Percentiles rank a stretch among this genome's conserved stretches.
phyloP scores from a whole-genome alignment of 2,888 invertebrate species.

The Pinctada fucata region DNA sequence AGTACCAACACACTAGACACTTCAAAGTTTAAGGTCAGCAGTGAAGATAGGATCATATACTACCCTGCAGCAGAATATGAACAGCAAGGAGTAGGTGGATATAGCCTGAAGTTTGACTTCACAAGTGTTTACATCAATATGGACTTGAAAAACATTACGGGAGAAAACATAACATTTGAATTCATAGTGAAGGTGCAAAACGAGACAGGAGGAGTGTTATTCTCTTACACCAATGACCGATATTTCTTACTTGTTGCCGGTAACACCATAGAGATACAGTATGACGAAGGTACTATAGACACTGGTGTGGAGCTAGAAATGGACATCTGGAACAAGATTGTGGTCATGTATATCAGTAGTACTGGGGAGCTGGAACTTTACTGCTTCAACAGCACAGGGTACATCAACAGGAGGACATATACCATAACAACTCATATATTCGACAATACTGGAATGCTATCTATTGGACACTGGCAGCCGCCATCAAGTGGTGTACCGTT shows the following conservation, averaged over 20 bases:
- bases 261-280: conserved; percentile 45
- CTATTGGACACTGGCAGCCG: conserved; percentile 62
- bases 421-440: conserved; percentile 45
- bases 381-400: conserved; percentile 48
- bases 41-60: conserved; percentile 53
- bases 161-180: conserved; percentile 51
- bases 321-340: conserved; percentile 60
- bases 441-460: conserved; percentile 44
- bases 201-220: conserved; percentile 45
- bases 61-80: conserved; percentile 45
- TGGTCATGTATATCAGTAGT: conserved; percentile 51
- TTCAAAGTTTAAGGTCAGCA: conserved; percentile 39
- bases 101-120: conserved; percentile 50
- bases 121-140: conserved; percentile 46
- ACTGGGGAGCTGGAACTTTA: conserved; percentile 52
- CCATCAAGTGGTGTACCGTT: conserved; percentile 48
- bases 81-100: conserved; percentile 54
- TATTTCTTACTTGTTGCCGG: conserved; percentile 43
- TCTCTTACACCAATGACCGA: conserved; percentile 52
- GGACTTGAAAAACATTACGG: conserved; percentile 27
- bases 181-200: conserved; percentile 50
- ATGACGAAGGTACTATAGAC: conserved; percentile 34
- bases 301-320: conserved; percentile 48
- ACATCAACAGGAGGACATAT: conserved; percentile 38
- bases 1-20: conserved; percentile 36